Evolutionary conservation across 2,888 invertebrate genomes (phyloP).

Genomic region (Mythimna loreyi): DNA sequence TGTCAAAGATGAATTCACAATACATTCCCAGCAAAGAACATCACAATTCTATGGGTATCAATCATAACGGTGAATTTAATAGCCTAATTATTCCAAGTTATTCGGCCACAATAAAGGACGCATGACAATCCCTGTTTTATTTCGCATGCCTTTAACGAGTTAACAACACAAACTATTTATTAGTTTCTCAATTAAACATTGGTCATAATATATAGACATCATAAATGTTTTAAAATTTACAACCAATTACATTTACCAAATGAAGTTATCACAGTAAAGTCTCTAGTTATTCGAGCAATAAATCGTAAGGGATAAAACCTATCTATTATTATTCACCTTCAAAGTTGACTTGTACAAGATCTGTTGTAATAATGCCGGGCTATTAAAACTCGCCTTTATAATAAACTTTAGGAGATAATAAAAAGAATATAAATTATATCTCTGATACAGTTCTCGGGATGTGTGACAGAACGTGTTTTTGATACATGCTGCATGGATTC

Average conservation of each 20-base stretch:
- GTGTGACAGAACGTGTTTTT: constrained; percentile 36
- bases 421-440: constrained; percentile 36
- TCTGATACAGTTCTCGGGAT: constrained; percentile 42
- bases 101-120: constrained; percentile 12
- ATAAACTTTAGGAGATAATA: constrained; percentile 43
- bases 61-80: constrained; percentile 26
- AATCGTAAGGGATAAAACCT: constrained; percentile 54
- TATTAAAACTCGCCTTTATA: constrained; percentile 55
- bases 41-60: not conserved
- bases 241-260: constrained; percentile 66
- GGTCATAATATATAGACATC: constrained; percentile 54
- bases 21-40: not conserved
- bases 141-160: constrained; percentile 49
- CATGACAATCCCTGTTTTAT: constrained; percentile 42
- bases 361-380: constrained; percentile 42
- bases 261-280: constrained; percentile 65
- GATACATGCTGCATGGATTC: not conserved
- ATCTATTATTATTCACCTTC: constrained; percentile 58
- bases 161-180: constrained; percentile 45
- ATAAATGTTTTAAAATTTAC: constrained; percentile 67
- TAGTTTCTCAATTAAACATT: constrained; percentile 61
- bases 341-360: constrained; percentile 42
- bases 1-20: not conserved
- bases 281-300: constrained; percentile 58
- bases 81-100: constrained; percentile 19